Evolutionary conservation across 2,113 vertebrate genomes (phyloP).

Genomic region (Gnathonemus longibarbis): DNA sequence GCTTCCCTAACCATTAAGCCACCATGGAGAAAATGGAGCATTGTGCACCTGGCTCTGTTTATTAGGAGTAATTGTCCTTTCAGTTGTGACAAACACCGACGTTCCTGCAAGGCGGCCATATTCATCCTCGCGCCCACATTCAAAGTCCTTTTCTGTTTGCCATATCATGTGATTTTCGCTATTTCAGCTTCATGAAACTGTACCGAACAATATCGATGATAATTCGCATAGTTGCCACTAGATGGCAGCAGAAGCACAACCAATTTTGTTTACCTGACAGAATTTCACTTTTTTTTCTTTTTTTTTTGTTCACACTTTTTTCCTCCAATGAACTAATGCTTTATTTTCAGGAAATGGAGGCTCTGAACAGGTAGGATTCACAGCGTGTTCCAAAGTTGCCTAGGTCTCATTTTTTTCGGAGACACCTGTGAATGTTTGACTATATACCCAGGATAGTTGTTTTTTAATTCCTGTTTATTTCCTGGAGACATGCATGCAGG

Average conservation of each 20-base stretch:
- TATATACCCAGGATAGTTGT: neutral
- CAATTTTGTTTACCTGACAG: neutral
- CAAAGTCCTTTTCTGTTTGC: neutral
- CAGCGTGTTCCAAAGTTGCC: neutral
- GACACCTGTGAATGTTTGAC: neutral
- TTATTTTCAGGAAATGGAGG: neutral
- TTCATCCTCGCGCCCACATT: neutral
- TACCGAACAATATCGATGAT: neutral
- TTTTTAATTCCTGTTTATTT: neutral
- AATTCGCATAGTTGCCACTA: neutral
- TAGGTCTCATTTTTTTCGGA: neutral
- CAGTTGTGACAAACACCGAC: neutral
- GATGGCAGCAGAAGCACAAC: constrained; percentile 14
- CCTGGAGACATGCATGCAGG: neutral
- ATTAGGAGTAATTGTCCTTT: neutral
- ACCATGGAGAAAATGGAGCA: no score
- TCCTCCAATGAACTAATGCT: neutral
- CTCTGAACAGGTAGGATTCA: constrained; percentile 3
- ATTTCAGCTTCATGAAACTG: neutral
- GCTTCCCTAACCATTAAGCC: no score
- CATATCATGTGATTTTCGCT: neutral
- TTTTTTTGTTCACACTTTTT: neutral
- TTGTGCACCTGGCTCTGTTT: neutral
- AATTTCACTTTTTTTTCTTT: neutral
- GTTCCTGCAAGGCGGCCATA: neutral